Evolutionary conservation across 2,888 invertebrate species (phyloP), one percentile per base, ranked within the genome.

Genomic region (Macaria liturata): DNA sequence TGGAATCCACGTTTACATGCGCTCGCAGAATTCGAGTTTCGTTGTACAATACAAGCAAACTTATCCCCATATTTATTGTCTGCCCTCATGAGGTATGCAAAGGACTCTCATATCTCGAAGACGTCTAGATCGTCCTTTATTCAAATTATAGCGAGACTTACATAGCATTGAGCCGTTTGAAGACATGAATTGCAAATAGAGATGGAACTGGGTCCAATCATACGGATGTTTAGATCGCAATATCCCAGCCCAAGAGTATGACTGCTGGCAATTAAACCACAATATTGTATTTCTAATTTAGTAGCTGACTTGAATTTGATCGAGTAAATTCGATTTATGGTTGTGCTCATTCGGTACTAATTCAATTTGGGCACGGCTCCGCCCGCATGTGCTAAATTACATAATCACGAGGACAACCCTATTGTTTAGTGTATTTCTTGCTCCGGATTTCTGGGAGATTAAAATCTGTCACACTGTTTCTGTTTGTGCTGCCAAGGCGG

Each of bases 181-280:
- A 69, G 70, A 76, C 76, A 78, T 76, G 83, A 83, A 84, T 82
- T 83, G 82, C 83, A 83, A 84, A 85, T 83, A 69, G 71, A 71
- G 75, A 77, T 70, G 74, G 74, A 78, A 77, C 68, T 68, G 61
- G 69, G 73, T 77, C 75, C 78, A 83, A 83, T 84, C 81, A 81
- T 69, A 82, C 80, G 80, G 80, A 69, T 79, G 76, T 76, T 81
- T 80, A 79, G 78, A 70, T 70, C 74, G 78, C 80, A 80, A 79
- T 80, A 77, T 71, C 71, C 70, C 62, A 67, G 65, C 61, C 65
- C 67, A 70, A 76, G 71, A 74, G 72, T 70, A 75, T 76, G 79
- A 77, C 83, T 79, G 79, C 68, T 66, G 72, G 70, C 77, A 81
- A 83, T 84, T 82, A 81, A 80, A 79, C 68, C 67, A 67, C 78